Evolutionary conservation across 2,888 invertebrate species (phyloP).

Genomic region (Omphaloscelis lunosa): DNA sequence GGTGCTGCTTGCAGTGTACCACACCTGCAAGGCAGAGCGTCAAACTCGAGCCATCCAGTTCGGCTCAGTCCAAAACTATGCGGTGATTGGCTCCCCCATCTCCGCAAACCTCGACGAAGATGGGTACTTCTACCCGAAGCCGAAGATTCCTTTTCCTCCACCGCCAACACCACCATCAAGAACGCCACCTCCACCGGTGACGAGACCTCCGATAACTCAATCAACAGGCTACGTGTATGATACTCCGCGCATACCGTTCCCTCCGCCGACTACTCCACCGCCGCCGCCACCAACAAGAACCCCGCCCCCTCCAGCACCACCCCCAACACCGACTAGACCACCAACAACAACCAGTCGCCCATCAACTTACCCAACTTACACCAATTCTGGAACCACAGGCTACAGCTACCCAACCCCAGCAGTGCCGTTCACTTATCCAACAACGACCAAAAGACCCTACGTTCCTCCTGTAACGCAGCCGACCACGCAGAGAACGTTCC

Average conservation of each 20-base stretch:
- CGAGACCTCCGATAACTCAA: conserved; percentile 53
- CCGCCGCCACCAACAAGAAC: conserved; percentile 67
- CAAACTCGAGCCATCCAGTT: conserved; percentile 80
- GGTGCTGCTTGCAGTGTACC: conserved; percentile 85
- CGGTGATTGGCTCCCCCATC: conserved; percentile 83
- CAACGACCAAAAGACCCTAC: conserved; percentile 50
- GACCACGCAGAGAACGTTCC: conserved; percentile 29
- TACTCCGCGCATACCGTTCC: conserved; percentile 65
- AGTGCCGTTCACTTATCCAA: conserved; percentile 61
- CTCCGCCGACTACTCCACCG: conserved; percentile 57
- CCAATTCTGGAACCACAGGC: conserved; percentile 63
- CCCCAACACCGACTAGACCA: conserved; percentile 44
- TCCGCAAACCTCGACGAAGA: conserved; percentile 84
- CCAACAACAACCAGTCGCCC: conserved; percentile 28
- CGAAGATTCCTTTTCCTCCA: conserved; percentile 84
- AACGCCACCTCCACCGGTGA: conserved; percentile 59
- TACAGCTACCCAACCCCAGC: conserved; percentile 66
- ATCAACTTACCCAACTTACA: conserved; percentile 9
- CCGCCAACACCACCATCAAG: conserved; percentile 70
- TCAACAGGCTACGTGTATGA: conserved; percentile 77
- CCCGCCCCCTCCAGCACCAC: conserved; percentile 65
- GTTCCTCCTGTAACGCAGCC: conserved; percentile 44
- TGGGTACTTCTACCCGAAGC: conserved; percentile 88
- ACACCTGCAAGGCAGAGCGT: conserved; percentile 82
- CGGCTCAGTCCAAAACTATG: conserved; percentile 84